Evolutionary conservation across 1,140 invertebrate genomes (phyloP).

Genomic region (Philaenus spumarius): DNA sequence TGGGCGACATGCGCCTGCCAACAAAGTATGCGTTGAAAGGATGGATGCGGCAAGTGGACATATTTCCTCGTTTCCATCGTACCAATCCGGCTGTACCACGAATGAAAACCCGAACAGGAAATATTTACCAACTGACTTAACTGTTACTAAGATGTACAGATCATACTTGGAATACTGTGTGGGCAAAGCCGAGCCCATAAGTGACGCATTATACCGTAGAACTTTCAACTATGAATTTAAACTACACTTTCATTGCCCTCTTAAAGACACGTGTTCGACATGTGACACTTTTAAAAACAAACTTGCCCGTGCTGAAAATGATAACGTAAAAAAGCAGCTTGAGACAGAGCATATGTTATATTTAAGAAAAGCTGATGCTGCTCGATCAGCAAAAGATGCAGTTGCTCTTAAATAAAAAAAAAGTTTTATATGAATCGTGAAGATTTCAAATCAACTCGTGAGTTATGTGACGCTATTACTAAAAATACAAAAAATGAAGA

Average conservation of each 20-base stretch:
- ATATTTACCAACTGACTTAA: slow-evolving; percentile 40
- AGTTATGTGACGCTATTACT: too few species aligned
- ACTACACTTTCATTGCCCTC: slow-evolving; percentile 41
- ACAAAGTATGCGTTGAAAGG: too few species aligned
- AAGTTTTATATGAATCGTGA: too few species aligned
- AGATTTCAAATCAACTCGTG: too few species aligned
- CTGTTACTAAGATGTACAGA: slow-evolving; percentile 43
- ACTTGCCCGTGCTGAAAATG: not conserved
- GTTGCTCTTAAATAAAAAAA: too few species aligned
- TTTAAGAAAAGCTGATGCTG: slow-evolving; percentile 20
- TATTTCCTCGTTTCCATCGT: slow-evolving; percentile 18
- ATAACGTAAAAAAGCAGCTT: slow-evolving; percentile 16
- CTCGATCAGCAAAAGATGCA: too few species aligned
- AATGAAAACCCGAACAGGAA: slow-evolving; percentile 41
- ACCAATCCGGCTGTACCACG: slow-evolving; percentile 30
- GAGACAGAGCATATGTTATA: slow-evolving; percentile 21
- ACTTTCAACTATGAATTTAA: slow-evolving; percentile 44
- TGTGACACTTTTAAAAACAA: slow-evolving; percentile 25
- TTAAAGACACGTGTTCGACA: slow-evolving; percentile 32
- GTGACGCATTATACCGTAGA: slow-evolving; percentile 44
- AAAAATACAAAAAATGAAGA: too few species aligned
- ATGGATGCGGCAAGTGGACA: too few species aligned
- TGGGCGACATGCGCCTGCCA: too few species aligned
- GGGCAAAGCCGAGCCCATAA: slow-evolving; percentile 36
- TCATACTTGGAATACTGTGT: slow-evolving; percentile 39